phyloP scores from a whole-genome alignment of 2,888 invertebrate genomes.

The Lithodes maja region DNA sequence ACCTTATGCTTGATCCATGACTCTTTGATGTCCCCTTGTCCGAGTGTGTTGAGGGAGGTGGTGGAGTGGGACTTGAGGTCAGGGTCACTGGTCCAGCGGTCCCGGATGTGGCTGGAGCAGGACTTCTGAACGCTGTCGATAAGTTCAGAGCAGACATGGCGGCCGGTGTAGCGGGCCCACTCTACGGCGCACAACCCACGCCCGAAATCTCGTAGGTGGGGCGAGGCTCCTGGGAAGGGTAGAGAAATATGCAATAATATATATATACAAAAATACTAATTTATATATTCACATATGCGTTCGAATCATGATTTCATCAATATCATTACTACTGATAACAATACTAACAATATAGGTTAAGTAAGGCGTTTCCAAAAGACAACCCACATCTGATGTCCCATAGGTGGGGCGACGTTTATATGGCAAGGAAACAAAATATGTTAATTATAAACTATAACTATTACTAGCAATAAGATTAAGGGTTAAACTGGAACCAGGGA shows the following conservation, averaged over 20 bases:
- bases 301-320: too few relatives aligned
- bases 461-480: too few relatives aligned
- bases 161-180: slow-evolving; percentile 85
- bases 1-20: slow-evolving; percentile 70
- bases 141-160: slow-evolving; percentile 82
- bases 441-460: too few relatives aligned
- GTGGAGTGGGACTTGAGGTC: slow-evolving; percentile 61
- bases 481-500: too few relatives aligned
- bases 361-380: too few relatives aligned
- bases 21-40: slow-evolving; percentile 51
- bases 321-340: too few relatives aligned
- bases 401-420: too few relatives aligned
- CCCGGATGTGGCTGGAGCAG: slow-evolving; percentile 65
- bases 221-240: slow-evolving; percentile 80
- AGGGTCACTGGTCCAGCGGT: slow-evolving; percentile 64
- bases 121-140: slow-evolving; percentile 77
- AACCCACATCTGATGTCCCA: too few relatives aligned
- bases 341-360: too few relatives aligned
- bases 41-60: slow-evolving; percentile 55
- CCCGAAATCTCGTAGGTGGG: slow-evolving; percentile 81
- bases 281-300: not conserved
- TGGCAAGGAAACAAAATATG: too few relatives aligned
- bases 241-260: not conserved
- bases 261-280: not conserved
- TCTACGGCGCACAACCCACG: slow-evolving; percentile 83